phyloP scores from a whole-genome alignment of 2,888 invertebrate species.

The Troides aeacus region DNA sequence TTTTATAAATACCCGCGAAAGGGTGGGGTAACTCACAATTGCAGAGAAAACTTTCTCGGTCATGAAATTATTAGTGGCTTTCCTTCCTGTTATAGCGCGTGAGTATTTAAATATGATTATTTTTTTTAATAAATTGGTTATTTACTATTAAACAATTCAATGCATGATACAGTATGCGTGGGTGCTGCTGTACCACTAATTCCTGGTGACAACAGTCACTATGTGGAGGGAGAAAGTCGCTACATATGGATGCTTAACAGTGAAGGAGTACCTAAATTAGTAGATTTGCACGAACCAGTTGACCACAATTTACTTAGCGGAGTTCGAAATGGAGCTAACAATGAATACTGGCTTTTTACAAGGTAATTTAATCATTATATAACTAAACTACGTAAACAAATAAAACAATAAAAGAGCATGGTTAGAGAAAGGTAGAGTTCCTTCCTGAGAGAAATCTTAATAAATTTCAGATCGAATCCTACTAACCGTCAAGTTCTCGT shows the following conservation, averaged over 20 bases:
- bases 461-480: slow-evolving; percentile 42
- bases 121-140: background rate
- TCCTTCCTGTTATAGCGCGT: slow-evolving; percentile 43
- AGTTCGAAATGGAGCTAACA: slow-evolving; percentile 49
- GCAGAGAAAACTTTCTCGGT: slow-evolving; percentile 1
- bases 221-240: slow-evolving; percentile 54
- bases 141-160: background rate
- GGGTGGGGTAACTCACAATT: background rate
- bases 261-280: slow-evolving; percentile 49
- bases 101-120: slow-evolving; percentile 32
- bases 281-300: slow-evolving; percentile 49
- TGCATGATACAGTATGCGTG: slow-evolving; percentile 39
- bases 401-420: no score
- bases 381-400: no score
- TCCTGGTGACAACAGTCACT: slow-evolving; percentile 56
- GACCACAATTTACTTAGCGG: slow-evolving; percentile 35
- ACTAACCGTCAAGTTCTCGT: slow-evolving; percentile 42
- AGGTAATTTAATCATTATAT: slow-evolving; percentile 35
- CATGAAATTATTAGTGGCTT: slow-evolving; percentile 43
- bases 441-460: background rate
- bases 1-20: slow-evolving; percentile 22
- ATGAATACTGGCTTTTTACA: slow-evolving; percentile 54
- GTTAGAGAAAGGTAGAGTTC: no score
- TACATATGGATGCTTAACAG: slow-evolving; percentile 62
- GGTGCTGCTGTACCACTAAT: slow-evolving; percentile 42